phyloP scores from a whole-genome alignment of 2,797 vertebrate species.

The Myiotriccus ornatus region DNA sequence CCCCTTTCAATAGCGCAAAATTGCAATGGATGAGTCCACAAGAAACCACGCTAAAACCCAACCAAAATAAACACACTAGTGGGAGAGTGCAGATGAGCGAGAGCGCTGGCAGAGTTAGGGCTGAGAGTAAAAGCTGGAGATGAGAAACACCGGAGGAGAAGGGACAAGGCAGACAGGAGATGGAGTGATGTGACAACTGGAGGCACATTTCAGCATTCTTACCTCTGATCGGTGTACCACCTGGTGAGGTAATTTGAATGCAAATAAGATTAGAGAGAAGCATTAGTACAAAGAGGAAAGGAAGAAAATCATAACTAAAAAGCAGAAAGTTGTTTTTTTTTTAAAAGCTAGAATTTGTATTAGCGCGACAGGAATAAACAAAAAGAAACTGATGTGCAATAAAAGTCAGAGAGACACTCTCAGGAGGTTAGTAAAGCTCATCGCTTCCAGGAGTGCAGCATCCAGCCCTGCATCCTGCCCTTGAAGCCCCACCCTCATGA shows the following conservation, averaged over 20 bases:
- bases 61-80: slow-evolving; percentile 69
- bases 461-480: slow-evolving; percentile 24
- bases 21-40: slow-evolving; percentile 73
- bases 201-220: slow-evolving; percentile 92
- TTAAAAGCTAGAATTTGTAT: slow-evolving; percentile 71
- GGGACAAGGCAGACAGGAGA: slow-evolving; percentile 71
- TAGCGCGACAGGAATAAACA: slow-evolving; percentile 64
- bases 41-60: slow-evolving; percentile 68
- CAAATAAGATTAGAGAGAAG: slow-evolving; percentile 98
- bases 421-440: slow-evolving; percentile 71
- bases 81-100: slow-evolving; percentile 71
- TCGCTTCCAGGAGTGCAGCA: slow-evolving; percentile 40
- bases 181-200: slow-evolving; percentile 78
- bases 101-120: slow-evolving; percentile 65
- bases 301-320: slow-evolving; percentile 79
- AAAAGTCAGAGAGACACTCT: slow-evolving; percentile 72
- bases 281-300: slow-evolving; percentile 88
- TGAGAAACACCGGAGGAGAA: slow-evolving; percentile 74
- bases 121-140: slow-evolving; percentile 76
- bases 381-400: slow-evolving; percentile 74
- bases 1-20: slow-evolving; percentile 67
- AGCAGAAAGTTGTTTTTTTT: slow-evolving; percentile 64
- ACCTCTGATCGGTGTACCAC: slow-evolving; percentile 99
- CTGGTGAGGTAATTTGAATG: slow-evolving; percentile 99
- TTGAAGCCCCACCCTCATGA: background rate